phyloP scores from a whole-genome alignment of 2,113 vertebrate genomes.

The Chascanopsetta lugubris region DNA sequence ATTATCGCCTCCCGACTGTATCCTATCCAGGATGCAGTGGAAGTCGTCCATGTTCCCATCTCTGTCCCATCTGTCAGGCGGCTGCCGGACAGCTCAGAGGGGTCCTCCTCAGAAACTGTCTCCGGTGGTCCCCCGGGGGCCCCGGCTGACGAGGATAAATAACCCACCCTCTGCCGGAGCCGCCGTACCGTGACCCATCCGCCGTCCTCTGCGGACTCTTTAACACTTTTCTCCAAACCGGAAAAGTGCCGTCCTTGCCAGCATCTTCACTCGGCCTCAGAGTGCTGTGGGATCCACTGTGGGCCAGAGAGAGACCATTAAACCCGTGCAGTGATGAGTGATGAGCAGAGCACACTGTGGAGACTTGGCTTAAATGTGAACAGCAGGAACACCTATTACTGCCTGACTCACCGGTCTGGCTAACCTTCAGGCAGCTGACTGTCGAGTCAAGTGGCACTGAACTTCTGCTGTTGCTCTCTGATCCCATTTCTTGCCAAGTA shows the following conservation, averaged over 20 bases:
- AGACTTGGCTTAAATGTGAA: slow-evolving; percentile 45
- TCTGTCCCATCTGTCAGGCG: slow-evolving; percentile 33
- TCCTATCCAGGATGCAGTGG: slow-evolving; percentile 22
- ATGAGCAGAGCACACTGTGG: slow-evolving; percentile 55
- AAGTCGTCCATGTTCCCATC: slow-evolving; percentile 11
- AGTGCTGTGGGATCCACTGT: slow-evolving; percentile 50
- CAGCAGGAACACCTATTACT: slow-evolving; percentile 55
- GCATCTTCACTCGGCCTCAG: slow-evolving; percentile 39
- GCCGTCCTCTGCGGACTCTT: slow-evolving; percentile 33
- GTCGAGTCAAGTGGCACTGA: slow-evolving; percentile 35
- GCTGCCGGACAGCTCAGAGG: slow-evolving; percentile 36
- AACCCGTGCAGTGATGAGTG: slow-evolving; percentile 55
- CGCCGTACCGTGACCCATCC: slow-evolving; percentile 43
- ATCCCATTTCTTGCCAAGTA: slow-evolving; percentile 21
- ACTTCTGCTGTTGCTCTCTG: slow-evolving; percentile 33
- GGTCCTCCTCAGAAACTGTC: slow-evolving; percentile 36
- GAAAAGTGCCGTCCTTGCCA: slow-evolving; percentile 56
- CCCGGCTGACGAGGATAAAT: slow-evolving; percentile 48
- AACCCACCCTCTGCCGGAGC: slow-evolving; percentile 35
- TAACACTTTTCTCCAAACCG: slow-evolving; percentile 50
- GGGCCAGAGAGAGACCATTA: slow-evolving; percentile 55
- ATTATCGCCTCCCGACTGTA: slow-evolving; percentile 30
- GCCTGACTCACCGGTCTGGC: slow-evolving; percentile 44
- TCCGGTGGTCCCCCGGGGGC: slow-evolving; percentile 21
- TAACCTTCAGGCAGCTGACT: slow-evolving; percentile 23